Percentiles rank a stretch among this genome's conserved stretches.
Evolutionary conservation across 2,113 vertebrate genomes (phyloP).

Genomic region (Gobio gobio): DNA sequence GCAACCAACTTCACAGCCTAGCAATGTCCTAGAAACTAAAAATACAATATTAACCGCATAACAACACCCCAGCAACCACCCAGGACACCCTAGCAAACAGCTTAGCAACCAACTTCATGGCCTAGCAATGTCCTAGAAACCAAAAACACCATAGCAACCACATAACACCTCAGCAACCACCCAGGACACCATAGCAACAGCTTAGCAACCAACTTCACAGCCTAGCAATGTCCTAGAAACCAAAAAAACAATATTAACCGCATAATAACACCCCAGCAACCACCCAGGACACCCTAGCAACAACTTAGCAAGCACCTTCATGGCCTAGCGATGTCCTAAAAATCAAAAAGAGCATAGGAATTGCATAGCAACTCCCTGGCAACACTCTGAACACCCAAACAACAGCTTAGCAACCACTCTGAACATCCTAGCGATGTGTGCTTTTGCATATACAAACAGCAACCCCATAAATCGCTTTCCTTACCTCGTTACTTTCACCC

Average conservation of each 20-base stretch:
- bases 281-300: background rate
- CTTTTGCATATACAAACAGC: background rate
- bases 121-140: background rate
- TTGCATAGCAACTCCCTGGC: background rate
- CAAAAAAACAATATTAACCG: background rate
- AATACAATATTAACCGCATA: background rate
- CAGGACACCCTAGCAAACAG: too few species aligned
- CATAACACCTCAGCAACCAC: background rate
- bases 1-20: background rate
- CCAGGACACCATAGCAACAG: background rate
- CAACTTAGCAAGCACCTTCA: background rate
- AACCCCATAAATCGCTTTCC: conserved; percentile 65
- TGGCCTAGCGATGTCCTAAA: background rate
- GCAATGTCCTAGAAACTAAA: background rate
- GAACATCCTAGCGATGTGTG: background rate
- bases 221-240: background rate
- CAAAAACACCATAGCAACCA: background rate
- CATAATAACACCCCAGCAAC: background rate
- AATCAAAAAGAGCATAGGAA: background rate
- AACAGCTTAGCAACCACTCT: background rate
- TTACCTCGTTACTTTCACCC: conserved; percentile 14
- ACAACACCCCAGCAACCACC: background rate
- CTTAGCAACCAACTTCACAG: background rate
- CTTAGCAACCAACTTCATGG: background rate
- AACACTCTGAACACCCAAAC: background rate